phyloP scores from a whole-genome alignment of 1,140 invertebrate species.

The Drosophila rufa region DNA sequence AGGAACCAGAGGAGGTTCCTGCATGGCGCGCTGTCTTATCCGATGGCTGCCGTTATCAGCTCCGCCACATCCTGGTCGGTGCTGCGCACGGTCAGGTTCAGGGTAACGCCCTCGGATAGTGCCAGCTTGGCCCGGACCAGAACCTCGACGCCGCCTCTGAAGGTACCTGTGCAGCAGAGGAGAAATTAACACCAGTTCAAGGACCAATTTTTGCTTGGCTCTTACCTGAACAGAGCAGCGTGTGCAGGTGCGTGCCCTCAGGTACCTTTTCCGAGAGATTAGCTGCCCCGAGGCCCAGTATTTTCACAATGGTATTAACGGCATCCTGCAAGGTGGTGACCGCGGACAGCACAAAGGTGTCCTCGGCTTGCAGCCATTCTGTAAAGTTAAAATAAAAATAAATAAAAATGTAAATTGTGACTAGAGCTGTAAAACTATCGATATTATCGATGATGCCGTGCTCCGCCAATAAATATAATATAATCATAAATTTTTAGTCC shows the following conservation, averaged over 20 bases:
- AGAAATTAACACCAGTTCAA: not conserved
- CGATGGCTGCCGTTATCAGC: constrained; percentile 93
- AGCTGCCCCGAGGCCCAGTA: constrained; percentile 95
- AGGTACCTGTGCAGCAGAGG: constrained; percentile 88
- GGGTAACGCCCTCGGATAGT: constrained; percentile 91
- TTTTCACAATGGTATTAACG: constrained; percentile 94
- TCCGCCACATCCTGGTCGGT: constrained; percentile 91
- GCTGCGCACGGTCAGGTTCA: constrained; percentile 89
- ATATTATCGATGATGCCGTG: too few species aligned
- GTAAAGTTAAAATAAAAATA: constrained; percentile 18
- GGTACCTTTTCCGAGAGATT: constrained; percentile 94
- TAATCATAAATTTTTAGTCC: too few species aligned
- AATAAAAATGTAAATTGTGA: too few species aligned
- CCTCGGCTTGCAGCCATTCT: constrained; percentile 92
- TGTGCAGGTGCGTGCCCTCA: constrained; percentile 93
- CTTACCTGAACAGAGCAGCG: constrained; percentile 91
- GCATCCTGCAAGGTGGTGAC: constrained; percentile 94
- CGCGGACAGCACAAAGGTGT: constrained; percentile 94
- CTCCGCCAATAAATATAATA: too few species aligned
- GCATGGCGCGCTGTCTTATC: constrained; percentile 87
- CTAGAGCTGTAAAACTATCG: too few species aligned
- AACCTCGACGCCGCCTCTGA: constrained; percentile 95
- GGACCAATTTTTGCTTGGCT: constrained; percentile 1
- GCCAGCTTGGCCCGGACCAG: constrained; percentile 94
- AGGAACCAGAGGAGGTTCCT: constrained; percentile 61